A percentile compares a stretch with the other conserved stretches of the same genome.
Conservation (phyloP, 2,113 vertebrate genomes). For the Syrrhaptes paradoxus region DNA sequence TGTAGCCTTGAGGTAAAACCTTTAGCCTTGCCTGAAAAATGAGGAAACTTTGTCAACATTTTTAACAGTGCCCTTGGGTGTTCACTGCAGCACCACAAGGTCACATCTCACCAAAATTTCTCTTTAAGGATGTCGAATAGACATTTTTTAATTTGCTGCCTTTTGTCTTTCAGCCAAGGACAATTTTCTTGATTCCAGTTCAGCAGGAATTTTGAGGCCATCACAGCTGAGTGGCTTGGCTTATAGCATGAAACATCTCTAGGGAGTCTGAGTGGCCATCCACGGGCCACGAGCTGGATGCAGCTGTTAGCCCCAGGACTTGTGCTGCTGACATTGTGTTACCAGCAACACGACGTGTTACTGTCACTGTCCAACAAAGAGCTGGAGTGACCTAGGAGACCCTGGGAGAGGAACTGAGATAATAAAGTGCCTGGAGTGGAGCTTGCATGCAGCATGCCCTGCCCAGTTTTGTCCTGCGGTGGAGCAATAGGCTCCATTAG, state of each 20-base stretch:
- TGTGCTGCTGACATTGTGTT: neutral
- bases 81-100: neutral
- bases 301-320: neutral
- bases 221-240: neutral
- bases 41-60: constrained; percentile 22
- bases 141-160: constrained; percentile 28
- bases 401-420: neutral
- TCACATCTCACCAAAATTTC: neutral
- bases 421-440: neutral
- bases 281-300: fast-evolving
- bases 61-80: neutral
- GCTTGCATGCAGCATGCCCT: neutral
- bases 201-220: neutral
- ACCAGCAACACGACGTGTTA: neutral
- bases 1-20: constrained; percentile 34
- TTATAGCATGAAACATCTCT: neutral
- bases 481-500: neutral
- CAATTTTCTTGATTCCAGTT: neutral
- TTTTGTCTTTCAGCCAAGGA: neutral
- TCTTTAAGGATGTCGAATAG: neutral
- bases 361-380: neutral
- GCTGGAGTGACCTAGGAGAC: neutral
- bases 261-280: neutral
- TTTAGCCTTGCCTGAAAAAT: constrained; percentile 20
- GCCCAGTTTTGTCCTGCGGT: neutral